Conservation (phyloP, 2,888 invertebrate genomes). For the Limnephilus lunatus region DNA sequence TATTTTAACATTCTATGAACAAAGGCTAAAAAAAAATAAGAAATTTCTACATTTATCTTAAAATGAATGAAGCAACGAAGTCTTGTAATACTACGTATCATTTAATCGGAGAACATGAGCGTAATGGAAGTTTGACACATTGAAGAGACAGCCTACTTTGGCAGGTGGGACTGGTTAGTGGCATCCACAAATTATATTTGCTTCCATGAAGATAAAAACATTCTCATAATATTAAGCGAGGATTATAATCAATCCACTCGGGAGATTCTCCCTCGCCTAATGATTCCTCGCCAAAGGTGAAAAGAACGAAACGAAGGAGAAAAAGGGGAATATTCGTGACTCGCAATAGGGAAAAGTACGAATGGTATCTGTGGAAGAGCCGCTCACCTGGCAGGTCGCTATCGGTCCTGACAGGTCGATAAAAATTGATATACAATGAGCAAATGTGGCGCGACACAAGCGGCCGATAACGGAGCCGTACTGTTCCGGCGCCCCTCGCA, state of each 20-base stretch:
- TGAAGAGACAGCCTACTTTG: neutral
- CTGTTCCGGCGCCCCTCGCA: neutral
- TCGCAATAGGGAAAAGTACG: neutral
- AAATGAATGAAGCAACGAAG: too few relatives aligned
- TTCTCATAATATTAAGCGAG: neutral
- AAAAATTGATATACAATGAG: slow-evolving; percentile 56
- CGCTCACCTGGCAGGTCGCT: neutral
- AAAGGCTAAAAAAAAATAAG: too few relatives aligned
- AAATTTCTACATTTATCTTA: too few relatives aligned
- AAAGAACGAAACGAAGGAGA: neutral
- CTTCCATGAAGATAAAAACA: neutral
- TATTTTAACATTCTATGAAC: too few relatives aligned
- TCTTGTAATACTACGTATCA: neutral
- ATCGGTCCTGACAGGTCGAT: slow-evolving; percentile 46
- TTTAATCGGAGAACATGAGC: neutral
- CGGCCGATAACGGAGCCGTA: slow-evolving; percentile 49
- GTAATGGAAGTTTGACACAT: neutral
- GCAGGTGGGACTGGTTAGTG: neutral
- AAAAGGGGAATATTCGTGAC: neutral
- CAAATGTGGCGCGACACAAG: slow-evolving; percentile 54
- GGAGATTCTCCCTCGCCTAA: neutral
- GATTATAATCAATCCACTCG: neutral
- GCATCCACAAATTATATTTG: neutral
- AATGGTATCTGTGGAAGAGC: neutral
- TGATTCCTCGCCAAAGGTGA: neutral